phyloP scores from a whole-genome alignment of 2,113 vertebrate genomes.

The Anguilla rostrata region DNA sequence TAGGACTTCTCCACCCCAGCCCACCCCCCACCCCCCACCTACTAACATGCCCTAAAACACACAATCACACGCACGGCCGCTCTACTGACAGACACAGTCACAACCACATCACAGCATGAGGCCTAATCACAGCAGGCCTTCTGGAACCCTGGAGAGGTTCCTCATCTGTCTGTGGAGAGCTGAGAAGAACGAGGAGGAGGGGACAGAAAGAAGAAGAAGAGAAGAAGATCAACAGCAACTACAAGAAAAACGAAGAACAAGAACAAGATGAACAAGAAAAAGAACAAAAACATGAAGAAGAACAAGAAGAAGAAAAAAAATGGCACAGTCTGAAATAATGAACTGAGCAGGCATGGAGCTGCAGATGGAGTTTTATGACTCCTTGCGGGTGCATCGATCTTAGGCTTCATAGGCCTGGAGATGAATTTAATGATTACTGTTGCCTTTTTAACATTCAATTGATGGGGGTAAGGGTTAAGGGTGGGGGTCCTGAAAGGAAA shows the following conservation, averaged over 20 bases:
- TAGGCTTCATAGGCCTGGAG: conserved; percentile 42
- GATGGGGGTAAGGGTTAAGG: not conserved
- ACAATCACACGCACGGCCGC: conserved; percentile 13
- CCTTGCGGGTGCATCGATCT: conserved; percentile 47
- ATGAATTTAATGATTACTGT: conserved; percentile 48
- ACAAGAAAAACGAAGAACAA: not conserved
- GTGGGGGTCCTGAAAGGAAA: not conserved
- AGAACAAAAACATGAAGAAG: too few relatives aligned
- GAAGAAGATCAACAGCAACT: not conserved
- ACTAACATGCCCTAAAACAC: conserved; percentile 3
- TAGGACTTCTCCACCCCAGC: conserved; percentile 54
- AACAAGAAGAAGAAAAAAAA: too few relatives aligned
- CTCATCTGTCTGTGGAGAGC: not conserved
- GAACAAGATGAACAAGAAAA: conserved; percentile 23
- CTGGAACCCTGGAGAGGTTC: not conserved
- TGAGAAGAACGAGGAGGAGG: not conserved
- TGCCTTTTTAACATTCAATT: conserved; percentile 9
- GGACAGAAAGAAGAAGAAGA: conserved; percentile 2
- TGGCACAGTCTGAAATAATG: not conserved
- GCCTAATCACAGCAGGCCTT: not conserved
- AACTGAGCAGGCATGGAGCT: not conserved
- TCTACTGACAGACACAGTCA: not conserved
- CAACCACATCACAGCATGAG: not conserved
- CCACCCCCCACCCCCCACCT: conserved; percentile 22
- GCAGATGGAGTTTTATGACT: conserved; percentile 39